Base-by-base conservation (phyloP, 2,797 vertebrate species). In the Sebastes hubbsi region DNA sequence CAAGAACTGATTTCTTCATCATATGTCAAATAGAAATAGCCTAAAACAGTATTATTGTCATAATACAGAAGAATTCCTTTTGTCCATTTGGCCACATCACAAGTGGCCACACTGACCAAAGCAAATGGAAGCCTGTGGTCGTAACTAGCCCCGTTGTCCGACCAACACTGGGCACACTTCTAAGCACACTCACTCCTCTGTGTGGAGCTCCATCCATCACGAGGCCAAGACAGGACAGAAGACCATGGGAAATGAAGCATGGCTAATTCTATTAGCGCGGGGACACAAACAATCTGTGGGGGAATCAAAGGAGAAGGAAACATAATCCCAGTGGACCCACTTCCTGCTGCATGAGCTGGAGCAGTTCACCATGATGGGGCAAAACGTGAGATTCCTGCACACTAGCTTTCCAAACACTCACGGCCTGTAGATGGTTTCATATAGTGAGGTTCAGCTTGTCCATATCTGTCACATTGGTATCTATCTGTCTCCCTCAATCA, bases 241-340 rank as follows among this genome's bases (percentile, higher is more conserved):
- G 91, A 92, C 83, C 87, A 90, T 94, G 94, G 90, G 93, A 96
- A 96, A 95, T 94, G 92, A 94, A 94, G 93, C 94, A 88, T 94
- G 91, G 87, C 90, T 96, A 96, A 96, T 95, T 94, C 88, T 93
- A 94, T 96, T 95, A 96, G 93, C 77, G 70, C 75, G 8, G 87
- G 84, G 93, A 95, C 91, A 95, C 93, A 93, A 95, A 90, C 91
- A 93, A 95, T 95, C 94, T 93, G 90, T 89, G 92, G 93, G 92
- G 92, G 93, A 93, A 94, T 95, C 93, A 90, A 94, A 93, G 88
- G 82, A 86, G 77, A 74, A 81, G 79, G 85, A 91, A 93, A 72
- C 86, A 91, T 78, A 92, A 87, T 93, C 88, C 93, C 95, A 91
- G 91, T 70, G 90, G 95, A 95, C 77, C 62, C 46, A 83, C 83